Conservation (phyloP, 2,797 vertebrate species). For the Macroramphosus scolopax region DNA sequence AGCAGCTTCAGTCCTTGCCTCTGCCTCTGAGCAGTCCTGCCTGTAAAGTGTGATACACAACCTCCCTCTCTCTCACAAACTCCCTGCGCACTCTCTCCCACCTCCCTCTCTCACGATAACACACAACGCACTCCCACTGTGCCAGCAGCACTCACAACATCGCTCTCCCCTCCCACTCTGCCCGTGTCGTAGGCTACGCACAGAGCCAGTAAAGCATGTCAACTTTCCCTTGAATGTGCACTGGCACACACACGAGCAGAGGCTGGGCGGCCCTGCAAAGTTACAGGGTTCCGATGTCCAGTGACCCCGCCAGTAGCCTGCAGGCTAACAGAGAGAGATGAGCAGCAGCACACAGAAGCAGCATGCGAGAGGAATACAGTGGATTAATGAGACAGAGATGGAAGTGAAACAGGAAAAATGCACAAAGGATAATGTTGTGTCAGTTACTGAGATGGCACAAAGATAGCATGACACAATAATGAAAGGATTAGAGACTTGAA, state of each 20-base stretch:
- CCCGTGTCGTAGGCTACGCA: slow-evolving; percentile 18
- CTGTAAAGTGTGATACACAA: slow-evolving; percentile 50
- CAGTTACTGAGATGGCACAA: neutral
- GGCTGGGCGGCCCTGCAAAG: slow-evolving; percentile 25
- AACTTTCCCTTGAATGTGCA: slow-evolving; percentile 15
- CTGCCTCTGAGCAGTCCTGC: slow-evolving; percentile 60
- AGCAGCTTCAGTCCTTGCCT: slow-evolving; percentile 65
- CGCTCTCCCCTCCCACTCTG: slow-evolving; percentile 41
- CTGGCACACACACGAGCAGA: slow-evolving; percentile 27
- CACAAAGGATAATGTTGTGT: neutral
- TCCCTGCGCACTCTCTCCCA: slow-evolving; percentile 44
- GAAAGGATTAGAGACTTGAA: slow-evolving; percentile 19
- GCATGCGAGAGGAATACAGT: neutral
- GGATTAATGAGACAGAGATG: slow-evolving; percentile 5
- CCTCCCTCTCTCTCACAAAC: slow-evolving; percentile 36
- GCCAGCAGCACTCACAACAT: slow-evolving; percentile 52
- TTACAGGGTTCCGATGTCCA: slow-evolving; percentile 37
- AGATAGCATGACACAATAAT: neutral
- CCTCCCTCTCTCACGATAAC: slow-evolving; percentile 34
- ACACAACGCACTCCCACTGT: slow-evolving; percentile 35
- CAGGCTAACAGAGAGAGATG: slow-evolving; percentile 27
- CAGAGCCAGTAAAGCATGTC: slow-evolving; percentile 23
- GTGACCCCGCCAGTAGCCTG: slow-evolving; percentile 39
- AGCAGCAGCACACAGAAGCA: slow-evolving; percentile 18
- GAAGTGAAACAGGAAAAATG: slow-evolving; percentile 13